Evolutionary conservation across 2,113 vertebrate genomes (phyloP).

Genomic region (Rafetus swinhoei): DNA sequence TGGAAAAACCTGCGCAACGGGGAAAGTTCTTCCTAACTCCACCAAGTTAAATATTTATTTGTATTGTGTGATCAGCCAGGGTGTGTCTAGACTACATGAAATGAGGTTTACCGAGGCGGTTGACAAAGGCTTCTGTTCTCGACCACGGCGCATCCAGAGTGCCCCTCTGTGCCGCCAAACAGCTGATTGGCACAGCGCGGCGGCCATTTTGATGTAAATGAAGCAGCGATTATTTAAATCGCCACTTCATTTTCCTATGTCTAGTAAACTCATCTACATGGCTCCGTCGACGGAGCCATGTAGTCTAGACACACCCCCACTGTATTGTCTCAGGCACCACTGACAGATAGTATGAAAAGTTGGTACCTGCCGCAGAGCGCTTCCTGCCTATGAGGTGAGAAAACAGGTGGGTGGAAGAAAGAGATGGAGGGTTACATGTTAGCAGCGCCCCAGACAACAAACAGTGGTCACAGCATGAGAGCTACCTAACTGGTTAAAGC

Average conservation of each 20-base stretch:
- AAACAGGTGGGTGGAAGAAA: not conserved
- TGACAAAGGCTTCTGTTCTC: no score
- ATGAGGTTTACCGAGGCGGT: no score
- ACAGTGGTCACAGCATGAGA: not conserved
- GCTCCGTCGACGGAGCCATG: no score
- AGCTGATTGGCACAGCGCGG: no score
- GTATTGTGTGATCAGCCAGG: not conserved
- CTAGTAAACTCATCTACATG: no score
- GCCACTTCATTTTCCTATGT: no score
- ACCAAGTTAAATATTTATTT: not conserved
- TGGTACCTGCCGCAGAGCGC: not conserved
- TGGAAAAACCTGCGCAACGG: not conserved
- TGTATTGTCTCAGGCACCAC: not conserved
- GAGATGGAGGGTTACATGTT: not conserved
- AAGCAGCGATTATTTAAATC: no score
- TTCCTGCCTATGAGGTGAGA: not conserved
- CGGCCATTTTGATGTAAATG: no score
- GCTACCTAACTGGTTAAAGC: not conserved
- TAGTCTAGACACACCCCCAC: not conserved
- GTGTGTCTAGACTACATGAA: no score
- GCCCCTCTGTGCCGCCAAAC: no score
- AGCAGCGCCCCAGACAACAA: not conserved
- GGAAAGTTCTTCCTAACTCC: not conserved
- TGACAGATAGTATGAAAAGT: not conserved
- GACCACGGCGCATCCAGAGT: no score